Base-by-base conservation (phyloP, 2,797 vertebrate species). In the Leucoraja ocellata region DNA sequence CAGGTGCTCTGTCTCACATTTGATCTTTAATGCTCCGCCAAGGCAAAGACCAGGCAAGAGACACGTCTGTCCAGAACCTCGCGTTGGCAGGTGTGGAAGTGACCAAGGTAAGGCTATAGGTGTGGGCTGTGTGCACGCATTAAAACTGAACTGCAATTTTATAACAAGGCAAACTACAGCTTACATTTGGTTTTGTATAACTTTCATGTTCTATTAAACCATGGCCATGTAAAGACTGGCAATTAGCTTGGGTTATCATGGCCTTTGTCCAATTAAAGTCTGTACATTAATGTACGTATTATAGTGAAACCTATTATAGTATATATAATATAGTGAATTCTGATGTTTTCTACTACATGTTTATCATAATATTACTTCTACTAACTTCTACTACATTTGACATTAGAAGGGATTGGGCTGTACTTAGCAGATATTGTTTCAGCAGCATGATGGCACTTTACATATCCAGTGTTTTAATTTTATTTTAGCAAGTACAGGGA, bases 91-190 rank as follows among this genome's bases (percentile, higher is more conserved):
- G 96, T 95, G 94, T 96, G 95, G 95, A 83, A 93, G 95, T 95
- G 94, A 96, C 96, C 96, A 97, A 97, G 97, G 97, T 97, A 97
- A 97, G 97, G 94, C 95, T 95, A 95, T 96, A 97, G 96, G 96
- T 97, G 95, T 95, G 63, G 95, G 95, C 78, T 32, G 10, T n/a
- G 93, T 94, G 94, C 32, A 23, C 36, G n/a, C 16, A 14, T 9
- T 93, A 39, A 36, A 71, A 4, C 23, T 14, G 36, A 4, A 71
- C 23, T 14, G 11, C 71, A 21, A 8, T 71, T 71, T 71, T 91
- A 71, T 73, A 13, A 91, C 21, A 39, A 63, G 36, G 21, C n/a
- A 65, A 65, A 58, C 25, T 10, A 58, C 28, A 28, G 6, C 54
- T 54, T 91, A 11, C 71, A 54, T n/a, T 92, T 54, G 73, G 25